phyloP scores from a whole-genome alignment of 2,888 invertebrate species.

The Tetragnatha montana region DNA sequence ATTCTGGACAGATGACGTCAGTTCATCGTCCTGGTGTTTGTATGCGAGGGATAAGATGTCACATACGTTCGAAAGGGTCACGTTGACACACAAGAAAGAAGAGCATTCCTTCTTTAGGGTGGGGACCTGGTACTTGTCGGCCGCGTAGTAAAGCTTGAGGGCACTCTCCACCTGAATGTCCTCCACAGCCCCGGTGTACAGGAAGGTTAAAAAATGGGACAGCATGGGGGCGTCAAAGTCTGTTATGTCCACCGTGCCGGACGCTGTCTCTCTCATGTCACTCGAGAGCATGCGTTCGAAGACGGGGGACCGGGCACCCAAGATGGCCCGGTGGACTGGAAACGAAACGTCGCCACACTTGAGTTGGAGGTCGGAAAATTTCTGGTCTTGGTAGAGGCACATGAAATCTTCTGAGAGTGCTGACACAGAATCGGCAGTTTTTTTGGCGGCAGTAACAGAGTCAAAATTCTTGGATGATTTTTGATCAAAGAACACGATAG shows the following conservation, averaged over 20 bases:
- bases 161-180: background rate
- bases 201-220: background rate
- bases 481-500: too few species aligned
- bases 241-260: background rate
- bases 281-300: background rate
- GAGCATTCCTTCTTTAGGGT: background rate
- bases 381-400: background rate
- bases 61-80: background rate
- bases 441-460: background rate
- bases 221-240: background rate
- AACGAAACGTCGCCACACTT: background rate
- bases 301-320: conserved; percentile 9
- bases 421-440: background rate
- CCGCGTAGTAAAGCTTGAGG: background rate
- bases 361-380: background rate
- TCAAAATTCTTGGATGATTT: too few species aligned
- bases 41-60: background rate
- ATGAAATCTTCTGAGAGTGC: background rate
- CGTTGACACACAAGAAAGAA: background rate
- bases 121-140: background rate
- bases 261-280: background rate
- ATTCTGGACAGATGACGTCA: background rate
- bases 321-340: background rate
- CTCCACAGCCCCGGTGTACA: background rate
- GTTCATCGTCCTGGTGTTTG: background rate